Conservation (phyloP, 2,113 vertebrate species). For the Cathartes aura region DNA sequence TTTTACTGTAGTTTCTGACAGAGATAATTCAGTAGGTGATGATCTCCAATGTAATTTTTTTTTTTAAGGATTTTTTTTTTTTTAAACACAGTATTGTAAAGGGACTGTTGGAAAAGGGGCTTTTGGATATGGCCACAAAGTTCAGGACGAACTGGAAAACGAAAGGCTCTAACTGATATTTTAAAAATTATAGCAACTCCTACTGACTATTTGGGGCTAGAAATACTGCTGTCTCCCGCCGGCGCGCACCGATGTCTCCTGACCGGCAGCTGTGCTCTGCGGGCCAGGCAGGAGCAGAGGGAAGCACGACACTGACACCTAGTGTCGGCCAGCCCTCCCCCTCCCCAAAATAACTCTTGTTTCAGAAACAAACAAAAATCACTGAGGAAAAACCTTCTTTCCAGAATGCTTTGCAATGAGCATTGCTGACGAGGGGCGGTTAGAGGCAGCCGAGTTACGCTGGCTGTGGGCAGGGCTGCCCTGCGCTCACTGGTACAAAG, state of each 20-base stretch:
- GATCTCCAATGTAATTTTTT: neutral
- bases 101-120: neutral
- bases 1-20: neutral
- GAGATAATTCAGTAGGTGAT: neutral
- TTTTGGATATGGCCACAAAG: rapidly evolving
- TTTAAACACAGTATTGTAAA: neutral
- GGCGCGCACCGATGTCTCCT: neutral
- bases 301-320: slow-evolving; percentile 23
- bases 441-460: no score
- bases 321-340: neutral
- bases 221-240: no score
- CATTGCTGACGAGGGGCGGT: rapidly evolving
- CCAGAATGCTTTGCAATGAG: rapidly evolving
- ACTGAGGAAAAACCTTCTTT: rapidly evolving
- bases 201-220: rapidly evolving
- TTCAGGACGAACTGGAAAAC: rapidly evolving
- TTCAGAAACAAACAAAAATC: neutral
- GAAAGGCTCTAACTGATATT: rapidly evolving
- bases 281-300: neutral
- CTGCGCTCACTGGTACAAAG: rapidly evolving
- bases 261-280: neutral
- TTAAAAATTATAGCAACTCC: rapidly evolving
- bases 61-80: neutral
- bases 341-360: rapidly evolving
- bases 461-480: neutral